Conservation (phyloP, 1,140 invertebrate genomes). For the Oscheius sp. region DNA sequence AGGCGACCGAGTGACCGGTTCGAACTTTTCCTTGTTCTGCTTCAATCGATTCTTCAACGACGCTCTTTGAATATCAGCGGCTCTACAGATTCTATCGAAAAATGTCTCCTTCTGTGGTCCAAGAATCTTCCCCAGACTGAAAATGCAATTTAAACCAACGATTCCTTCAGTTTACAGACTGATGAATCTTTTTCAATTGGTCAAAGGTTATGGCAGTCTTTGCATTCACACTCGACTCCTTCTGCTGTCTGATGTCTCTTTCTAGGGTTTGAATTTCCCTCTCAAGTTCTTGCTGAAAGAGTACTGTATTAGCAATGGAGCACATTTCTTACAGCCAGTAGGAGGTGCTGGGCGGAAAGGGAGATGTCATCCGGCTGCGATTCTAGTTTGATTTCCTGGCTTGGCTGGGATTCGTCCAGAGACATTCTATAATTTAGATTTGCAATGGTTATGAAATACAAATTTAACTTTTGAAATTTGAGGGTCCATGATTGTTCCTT, state of each 20-base stretch:
- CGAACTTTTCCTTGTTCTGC: slow-evolving; percentile 34
- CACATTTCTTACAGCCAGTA: not conserved
- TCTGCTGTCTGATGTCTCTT: slow-evolving; percentile 31
- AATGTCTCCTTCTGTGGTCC: slow-evolving; percentile 30
- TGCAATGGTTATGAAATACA: too few species aligned
- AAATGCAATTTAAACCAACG: not conserved
- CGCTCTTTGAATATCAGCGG: slow-evolving; percentile 30
- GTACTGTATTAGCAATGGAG: not conserved
- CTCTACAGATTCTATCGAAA: slow-evolving; percentile 32
- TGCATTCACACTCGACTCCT: slow-evolving; percentile 33
- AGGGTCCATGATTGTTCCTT: too few species aligned
- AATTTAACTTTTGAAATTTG: too few species aligned
- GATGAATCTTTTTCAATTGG: slow-evolving; percentile 28
- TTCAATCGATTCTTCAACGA: slow-evolving; percentile 35
- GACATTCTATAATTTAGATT: not conserved
- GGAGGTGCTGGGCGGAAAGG: not conserved
- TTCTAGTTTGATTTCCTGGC: not conserved
- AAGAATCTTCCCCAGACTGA: slow-evolving; percentile 20
- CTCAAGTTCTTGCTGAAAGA: slow-evolving; percentile 17
- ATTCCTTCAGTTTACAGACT: not conserved
- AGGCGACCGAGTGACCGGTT: slow-evolving; percentile 17
- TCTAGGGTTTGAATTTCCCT: slow-evolving; percentile 28
- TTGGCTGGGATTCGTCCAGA: not conserved
- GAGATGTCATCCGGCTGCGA: not conserved
- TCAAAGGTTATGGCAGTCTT: slow-evolving; percentile 36